Conservation (phyloP, 2,797 vertebrate genomes). For the Acridotheres tristis region DNA sequence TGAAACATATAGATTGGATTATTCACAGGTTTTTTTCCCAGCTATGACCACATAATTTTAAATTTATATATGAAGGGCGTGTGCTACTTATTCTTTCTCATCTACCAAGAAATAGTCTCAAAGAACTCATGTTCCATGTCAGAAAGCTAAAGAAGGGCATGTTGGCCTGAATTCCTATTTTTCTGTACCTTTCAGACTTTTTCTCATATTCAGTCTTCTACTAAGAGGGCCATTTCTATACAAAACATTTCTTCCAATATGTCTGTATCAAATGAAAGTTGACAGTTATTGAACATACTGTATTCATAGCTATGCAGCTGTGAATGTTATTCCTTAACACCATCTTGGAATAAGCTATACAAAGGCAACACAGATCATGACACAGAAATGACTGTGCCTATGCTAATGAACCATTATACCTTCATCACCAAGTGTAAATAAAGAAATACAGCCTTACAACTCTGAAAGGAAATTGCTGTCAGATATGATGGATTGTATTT, state of each 20-base stretch:
- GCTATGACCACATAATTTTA: neutral
- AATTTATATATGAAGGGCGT: neutral
- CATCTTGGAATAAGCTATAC: neutral
- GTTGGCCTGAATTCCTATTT: neutral
- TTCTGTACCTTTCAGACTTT: neutral
- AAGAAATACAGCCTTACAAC: neutral
- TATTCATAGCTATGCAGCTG: neutral
- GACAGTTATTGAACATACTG: neutral
- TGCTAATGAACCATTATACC: slow-evolving; percentile 25
- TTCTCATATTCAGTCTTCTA: neutral
- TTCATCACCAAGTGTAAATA: slow-evolving; percentile 10
- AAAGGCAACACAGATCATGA: neutral
- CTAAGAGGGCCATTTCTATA: neutral
- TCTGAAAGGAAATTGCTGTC: slow-evolving; percentile 47
- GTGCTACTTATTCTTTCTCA: neutral
- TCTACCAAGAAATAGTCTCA: neutral
- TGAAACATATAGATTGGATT: neutral
- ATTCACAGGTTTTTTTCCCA: neutral
- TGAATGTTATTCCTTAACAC: neutral
- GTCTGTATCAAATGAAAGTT: neutral
- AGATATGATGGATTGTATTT: slow-evolving; percentile 30
- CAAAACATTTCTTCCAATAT: neutral
- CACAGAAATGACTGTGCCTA: neutral
- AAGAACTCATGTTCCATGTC: neutral
- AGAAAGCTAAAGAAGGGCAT: neutral